Conservation (phyloP, 2,113 vertebrate species). For the Ailuropoda melanoleuca region DNA sequence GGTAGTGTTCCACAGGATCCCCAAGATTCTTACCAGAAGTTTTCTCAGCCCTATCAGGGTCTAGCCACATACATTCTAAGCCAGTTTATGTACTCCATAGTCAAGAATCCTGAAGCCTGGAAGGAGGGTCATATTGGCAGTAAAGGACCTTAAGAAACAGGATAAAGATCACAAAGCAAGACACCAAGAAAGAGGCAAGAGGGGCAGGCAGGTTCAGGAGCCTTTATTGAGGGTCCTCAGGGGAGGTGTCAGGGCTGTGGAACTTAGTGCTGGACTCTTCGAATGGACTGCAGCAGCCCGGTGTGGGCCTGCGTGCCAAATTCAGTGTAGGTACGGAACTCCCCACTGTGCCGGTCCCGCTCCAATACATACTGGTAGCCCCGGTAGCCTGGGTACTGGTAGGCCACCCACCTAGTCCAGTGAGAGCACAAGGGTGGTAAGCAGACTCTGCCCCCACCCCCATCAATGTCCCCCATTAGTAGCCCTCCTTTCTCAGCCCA, state of each 20-base stretch:
- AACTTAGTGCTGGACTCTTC: slow-evolving; percentile 95
- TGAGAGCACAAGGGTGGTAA: not conserved
- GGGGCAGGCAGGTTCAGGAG: slow-evolving; percentile 27
- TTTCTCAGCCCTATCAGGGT: not conserved
- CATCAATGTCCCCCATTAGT: not conserved
- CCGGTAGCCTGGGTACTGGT: slow-evolving; percentile 97
- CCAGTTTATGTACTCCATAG: not conserved
- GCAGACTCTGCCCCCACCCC: not conserved
- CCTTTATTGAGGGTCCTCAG: slow-evolving; percentile 80
- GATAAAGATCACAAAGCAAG: not conserved
- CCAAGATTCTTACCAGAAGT: not conserved
- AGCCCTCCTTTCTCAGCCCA: not conserved
- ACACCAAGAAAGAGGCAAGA: slow-evolving; percentile 4
- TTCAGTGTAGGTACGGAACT: slow-evolving; percentile 95
- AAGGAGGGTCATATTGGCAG: not conserved
- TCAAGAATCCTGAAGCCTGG: not conserved
- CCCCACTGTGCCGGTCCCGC: slow-evolving; percentile 93
- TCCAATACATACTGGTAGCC: slow-evolving; percentile 98
- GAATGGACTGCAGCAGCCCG: slow-evolving; percentile 97
- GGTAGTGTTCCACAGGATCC: not conserved
- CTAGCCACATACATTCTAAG: not conserved
- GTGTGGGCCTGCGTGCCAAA: slow-evolving; percentile 96
- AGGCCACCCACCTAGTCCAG: slow-evolving; percentile 93
- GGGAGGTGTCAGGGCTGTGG: not conserved
- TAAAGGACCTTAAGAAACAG: not conserved